Conservation (phyloP, 2,888 invertebrate species). For the Dryobotodes eremita region DNA sequence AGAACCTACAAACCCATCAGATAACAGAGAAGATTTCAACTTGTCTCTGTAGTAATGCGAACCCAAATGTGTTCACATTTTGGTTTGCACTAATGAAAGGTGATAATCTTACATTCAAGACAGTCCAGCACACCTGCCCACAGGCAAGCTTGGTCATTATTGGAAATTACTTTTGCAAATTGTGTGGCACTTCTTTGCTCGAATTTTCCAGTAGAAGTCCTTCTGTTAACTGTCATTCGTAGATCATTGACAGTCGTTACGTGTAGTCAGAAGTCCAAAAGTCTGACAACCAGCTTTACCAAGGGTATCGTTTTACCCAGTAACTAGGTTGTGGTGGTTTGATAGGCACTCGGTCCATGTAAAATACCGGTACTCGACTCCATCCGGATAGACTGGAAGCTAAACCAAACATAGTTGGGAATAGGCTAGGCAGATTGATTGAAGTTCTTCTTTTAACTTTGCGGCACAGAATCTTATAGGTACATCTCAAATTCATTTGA, state of each 20-base stretch:
- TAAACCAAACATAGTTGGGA: not conserved
- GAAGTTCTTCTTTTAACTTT: conserved; percentile 7
- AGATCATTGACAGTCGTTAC: not conserved
- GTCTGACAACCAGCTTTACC: not conserved
- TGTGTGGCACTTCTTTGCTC: not conserved
- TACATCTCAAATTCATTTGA: not conserved
- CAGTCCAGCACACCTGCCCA: no score
- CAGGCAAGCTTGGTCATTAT: not conserved
- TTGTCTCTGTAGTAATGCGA: no score
- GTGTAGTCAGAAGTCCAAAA: not conserved
- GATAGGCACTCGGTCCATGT: no score
- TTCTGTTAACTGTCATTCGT: not conserved
- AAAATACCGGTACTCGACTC: no score
- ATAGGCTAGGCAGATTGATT: not conserved
- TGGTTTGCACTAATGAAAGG: not conserved
- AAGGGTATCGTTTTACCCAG: not conserved
- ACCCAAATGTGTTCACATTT: not conserved
- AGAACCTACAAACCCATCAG: not conserved
- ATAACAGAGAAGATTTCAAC: not conserved
- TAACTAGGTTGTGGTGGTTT: no score
- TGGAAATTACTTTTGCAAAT: not conserved
- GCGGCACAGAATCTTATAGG: not conserved
- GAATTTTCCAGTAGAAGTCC: not conserved
- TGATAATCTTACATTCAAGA: not conserved
- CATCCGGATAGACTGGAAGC: no score